Conservation (phyloP, 2,888 invertebrate genomes). For the Marasmarcha lunaedactyla region DNA sequence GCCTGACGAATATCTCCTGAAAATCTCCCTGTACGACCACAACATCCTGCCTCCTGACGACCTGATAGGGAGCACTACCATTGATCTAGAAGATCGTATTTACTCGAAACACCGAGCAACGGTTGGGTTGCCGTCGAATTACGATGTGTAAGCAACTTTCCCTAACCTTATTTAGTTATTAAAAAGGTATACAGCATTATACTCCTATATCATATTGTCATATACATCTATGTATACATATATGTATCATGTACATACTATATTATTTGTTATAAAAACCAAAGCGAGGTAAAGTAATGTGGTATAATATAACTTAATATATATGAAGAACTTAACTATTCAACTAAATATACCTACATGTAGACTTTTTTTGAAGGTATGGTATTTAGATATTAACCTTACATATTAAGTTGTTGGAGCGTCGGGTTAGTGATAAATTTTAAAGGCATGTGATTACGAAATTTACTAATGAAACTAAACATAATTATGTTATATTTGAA, state of each 20-base stretch:
- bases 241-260: background rate
- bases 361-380: too few relatives aligned
- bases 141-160: slow-evolving; percentile 77
- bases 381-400: too few relatives aligned
- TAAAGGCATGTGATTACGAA: too few relatives aligned
- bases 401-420: too few relatives aligned
- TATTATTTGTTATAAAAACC: too few relatives aligned
- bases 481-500: too few relatives aligned
- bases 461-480: too few relatives aligned
- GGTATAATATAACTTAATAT: too few relatives aligned
- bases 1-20: slow-evolving; percentile 81
- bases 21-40: slow-evolving; percentile 81
- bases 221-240: background rate
- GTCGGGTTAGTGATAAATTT: too few relatives aligned
- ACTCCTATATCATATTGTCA: background rate
- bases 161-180: slow-evolving; percentile 11
- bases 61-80: slow-evolving; percentile 84
- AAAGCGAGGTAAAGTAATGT: too few relatives aligned
- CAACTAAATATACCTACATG: too few relatives aligned
- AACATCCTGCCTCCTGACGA: slow-evolving; percentile 78
- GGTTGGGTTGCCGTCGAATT: slow-evolving; percentile 81
- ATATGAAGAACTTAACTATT: too few relatives aligned
- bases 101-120: slow-evolving; percentile 83
- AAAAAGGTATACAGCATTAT: background rate
- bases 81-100: slow-evolving; percentile 90